These are phyloP conservation scores for Atethmia centrago DNA, from an alignment of 2,888 invertebrate species.

Conservation along the genomic window DNA sequence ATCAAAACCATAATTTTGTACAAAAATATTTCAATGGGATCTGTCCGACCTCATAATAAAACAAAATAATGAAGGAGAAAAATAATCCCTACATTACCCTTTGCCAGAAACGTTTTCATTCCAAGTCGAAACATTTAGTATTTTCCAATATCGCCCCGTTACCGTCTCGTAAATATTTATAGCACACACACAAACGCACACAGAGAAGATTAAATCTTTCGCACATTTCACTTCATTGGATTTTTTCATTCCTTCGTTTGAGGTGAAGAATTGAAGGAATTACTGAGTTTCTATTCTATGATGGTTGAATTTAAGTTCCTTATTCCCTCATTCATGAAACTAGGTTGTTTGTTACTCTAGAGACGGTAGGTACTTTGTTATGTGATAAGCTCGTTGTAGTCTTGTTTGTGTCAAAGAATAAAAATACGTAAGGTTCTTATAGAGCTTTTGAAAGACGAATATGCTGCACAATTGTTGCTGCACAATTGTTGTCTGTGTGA, in stretches of 20 bases:
- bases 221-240: conserved; percentile 66
- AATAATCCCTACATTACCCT: neutral
- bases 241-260: conserved; percentile 61
- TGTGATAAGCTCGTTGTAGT: conserved; percentile 13
- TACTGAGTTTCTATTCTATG: conserved; percentile 3
- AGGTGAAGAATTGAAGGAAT: conserved; percentile 56
- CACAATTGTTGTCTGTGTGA: neutral
- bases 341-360: neutral
- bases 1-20: no score
- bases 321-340: neutral
- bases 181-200: conserved; percentile 57
- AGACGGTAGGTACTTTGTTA: neutral
- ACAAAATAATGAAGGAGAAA: neutral
- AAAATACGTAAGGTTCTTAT: neutral
- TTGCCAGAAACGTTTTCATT: conserved; percentile 40
- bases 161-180: conserved; percentile 81
- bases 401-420: conserved; percentile 4
- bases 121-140: conserved; percentile 58
- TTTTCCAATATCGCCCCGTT: conserved; percentile 67
- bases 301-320: conserved; percentile 3
- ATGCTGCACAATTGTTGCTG: neutral
- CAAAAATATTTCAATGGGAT: neutral
- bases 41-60: neutral
- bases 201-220: conserved; percentile 73
- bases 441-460: conserved; percentile 4